Conservation (phyloP, 2,113 vertebrate species). For the Siniperca knerii region DNA sequence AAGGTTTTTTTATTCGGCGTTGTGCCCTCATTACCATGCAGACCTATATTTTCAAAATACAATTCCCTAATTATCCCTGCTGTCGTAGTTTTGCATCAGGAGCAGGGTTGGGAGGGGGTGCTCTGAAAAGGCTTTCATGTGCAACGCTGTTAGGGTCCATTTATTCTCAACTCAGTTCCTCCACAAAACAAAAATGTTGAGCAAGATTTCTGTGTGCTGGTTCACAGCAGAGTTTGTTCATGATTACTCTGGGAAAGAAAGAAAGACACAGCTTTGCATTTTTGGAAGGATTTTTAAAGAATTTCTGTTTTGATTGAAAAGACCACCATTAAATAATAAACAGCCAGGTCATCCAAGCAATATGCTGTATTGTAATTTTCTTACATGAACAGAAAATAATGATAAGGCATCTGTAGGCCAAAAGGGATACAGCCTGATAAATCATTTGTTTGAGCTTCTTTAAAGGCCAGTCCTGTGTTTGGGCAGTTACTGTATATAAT, state of each 20-base stretch:
- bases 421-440: neutral
- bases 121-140: slow-evolving; percentile 60
- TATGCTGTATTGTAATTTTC: neutral
- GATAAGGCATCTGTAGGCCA: neutral
- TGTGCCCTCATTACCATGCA: slow-evolving; percentile 65
- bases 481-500: neutral
- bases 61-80: slow-evolving; percentile 68
- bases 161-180: slow-evolving; percentile 39
- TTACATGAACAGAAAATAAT: neutral
- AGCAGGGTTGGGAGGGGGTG: neutral
- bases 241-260: slow-evolving; percentile 18
- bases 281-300: neutral
- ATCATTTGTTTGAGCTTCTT: neutral
- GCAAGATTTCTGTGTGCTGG: slow-evolving; percentile 15
- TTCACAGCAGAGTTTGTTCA: slow-evolving; percentile 31
- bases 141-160: slow-evolving; percentile 46
- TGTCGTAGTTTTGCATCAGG: slow-evolving; percentile 47
- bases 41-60: slow-evolving; percentile 70
- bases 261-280: neutral
- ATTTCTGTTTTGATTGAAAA: neutral
- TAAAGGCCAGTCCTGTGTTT: neutral
- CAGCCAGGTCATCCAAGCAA: neutral
- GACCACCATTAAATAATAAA: neutral
- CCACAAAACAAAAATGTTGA: slow-evolving; percentile 23
- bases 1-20: slow-evolving; percentile 17